Conservation (phyloP, 2,113 vertebrate genomes). For the Takifugu bimaculatus region DNA sequence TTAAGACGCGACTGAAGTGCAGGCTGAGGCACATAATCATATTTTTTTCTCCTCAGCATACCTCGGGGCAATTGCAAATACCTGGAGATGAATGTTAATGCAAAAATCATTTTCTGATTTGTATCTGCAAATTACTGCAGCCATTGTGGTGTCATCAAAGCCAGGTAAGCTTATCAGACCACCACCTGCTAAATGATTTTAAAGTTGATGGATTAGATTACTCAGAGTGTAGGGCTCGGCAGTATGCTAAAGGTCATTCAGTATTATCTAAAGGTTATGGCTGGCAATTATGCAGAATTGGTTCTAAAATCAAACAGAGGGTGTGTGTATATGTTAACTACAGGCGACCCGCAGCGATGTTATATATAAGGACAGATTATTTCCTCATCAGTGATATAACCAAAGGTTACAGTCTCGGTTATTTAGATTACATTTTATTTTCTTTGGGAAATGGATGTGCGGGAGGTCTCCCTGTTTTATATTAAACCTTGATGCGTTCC, state of each 20-base stretch:
- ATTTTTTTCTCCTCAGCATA: constrained; percentile 49
- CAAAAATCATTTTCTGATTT: constrained; percentile 63
- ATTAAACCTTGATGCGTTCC: constrained; percentile 29
- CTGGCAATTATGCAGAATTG: constrained; percentile 45
- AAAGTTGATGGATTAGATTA: constrained; percentile 59
- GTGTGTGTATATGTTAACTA: constrained; percentile 23
- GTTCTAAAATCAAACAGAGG: constrained; percentile 27
- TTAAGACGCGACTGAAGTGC: constrained; percentile 63
- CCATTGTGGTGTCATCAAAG: constrained; percentile 58
- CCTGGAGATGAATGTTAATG: constrained; percentile 54
- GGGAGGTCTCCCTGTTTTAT: constrained; percentile 9
- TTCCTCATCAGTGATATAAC: constrained; percentile 32
- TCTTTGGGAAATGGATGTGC: constrained; percentile 8
- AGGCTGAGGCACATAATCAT: constrained; percentile 56
- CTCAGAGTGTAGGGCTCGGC: constrained; percentile 30
- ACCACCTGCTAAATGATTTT: constrained; percentile 55
- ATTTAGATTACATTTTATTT: constrained; percentile 17
- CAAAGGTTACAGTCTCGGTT: constrained; percentile 29
- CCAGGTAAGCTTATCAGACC: constrained; percentile 46
- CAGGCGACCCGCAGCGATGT: constrained; percentile 6
- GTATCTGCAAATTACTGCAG: constrained; percentile 62
- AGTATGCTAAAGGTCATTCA: constrained; percentile 53
- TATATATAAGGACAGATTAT: constrained; percentile 13
- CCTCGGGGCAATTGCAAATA: constrained; percentile 36
- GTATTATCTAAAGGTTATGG: constrained; percentile 51